A percentile compares a stretch with the other conserved stretches of the same genome.
Evolutionary conservation across 1,140 invertebrate genomes (phyloP).

Genomic region (Drosophila nigromelanica): DNA sequence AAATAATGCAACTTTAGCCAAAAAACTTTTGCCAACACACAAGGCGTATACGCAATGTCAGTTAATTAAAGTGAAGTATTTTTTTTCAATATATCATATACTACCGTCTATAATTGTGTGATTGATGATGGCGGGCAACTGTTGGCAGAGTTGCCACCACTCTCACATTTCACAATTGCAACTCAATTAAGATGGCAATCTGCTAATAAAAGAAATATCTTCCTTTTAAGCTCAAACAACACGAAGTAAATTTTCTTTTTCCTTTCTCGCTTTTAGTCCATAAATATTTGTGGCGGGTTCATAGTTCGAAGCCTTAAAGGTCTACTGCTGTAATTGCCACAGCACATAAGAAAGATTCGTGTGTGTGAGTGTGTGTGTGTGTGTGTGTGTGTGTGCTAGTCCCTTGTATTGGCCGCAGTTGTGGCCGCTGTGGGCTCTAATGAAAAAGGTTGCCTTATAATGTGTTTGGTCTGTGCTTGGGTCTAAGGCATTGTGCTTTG

Average conservation of each 20-base stretch:
- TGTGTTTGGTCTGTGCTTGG: conserved; percentile 13
- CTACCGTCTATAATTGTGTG: conserved; percentile 45
- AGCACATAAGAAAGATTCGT: conserved; percentile 23
- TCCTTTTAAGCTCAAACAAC: conserved; percentile 13
- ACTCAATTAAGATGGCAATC: conserved; percentile 77
- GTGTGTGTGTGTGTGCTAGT: conserved; percentile 33
- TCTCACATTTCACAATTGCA: conserved; percentile 63
- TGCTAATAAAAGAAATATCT: conserved; percentile 57
- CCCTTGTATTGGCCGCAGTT: conserved; percentile 22
- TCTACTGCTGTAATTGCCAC: conserved; percentile 52
- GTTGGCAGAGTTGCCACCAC: conserved; percentile 1
- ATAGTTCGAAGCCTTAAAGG: conserved; percentile 58
- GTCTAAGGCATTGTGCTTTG: conserved; percentile 35
- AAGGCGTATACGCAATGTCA: background rate
- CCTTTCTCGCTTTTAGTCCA: conserved; percentile 1
- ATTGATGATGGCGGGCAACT: conserved; percentile 53
- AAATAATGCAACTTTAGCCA: conserved; percentile 41
- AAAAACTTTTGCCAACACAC: conserved; percentile 61
- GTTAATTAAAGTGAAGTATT: conserved; percentile 59
- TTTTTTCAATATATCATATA: conserved; percentile 36
- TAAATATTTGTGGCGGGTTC: conserved; percentile 34
- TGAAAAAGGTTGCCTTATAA: conserved; percentile 57
- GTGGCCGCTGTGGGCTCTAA: conserved; percentile 35
- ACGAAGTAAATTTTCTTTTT: conserved; percentile 26
- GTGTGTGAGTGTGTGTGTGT: background rate